These are phyloP conservation scores for Latrodectus elegans DNA, from an alignment of 2,888 invertebrate genomes.

Conservation along the genomic window DNA sequence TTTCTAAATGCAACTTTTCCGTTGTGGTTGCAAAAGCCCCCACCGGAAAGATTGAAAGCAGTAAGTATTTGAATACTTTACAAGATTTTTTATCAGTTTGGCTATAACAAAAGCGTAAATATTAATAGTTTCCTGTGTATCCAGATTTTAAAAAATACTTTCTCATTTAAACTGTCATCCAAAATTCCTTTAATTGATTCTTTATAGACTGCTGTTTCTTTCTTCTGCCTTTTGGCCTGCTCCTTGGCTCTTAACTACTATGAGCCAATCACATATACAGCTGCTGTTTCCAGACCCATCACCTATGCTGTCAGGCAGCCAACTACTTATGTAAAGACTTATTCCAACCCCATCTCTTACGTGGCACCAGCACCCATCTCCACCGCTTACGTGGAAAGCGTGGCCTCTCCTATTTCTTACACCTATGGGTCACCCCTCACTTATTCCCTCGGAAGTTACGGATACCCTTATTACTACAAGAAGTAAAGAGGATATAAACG, in stretches of 20 bases:
- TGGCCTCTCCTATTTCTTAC: conserved; percentile 1
- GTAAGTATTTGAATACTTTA: no score
- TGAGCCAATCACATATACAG: not conserved
- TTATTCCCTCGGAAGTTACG: not conserved
- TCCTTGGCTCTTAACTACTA: not conserved
- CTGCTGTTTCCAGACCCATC: not conserved
- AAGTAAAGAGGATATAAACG: not conserved
- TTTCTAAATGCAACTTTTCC: no score
- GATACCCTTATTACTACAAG: not conserved
- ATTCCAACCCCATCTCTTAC: not conserved
- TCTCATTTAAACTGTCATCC: no score
- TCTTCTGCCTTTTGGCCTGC: conserved; percentile 14
- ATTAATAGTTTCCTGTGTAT: no score
- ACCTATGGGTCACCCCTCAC: not conserved
- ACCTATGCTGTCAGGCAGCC: not conserved
- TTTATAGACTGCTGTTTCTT: not conserved
- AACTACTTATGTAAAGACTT: not conserved
- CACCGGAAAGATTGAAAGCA: no score
- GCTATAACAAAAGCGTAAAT: no score
- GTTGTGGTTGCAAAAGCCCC: no score
- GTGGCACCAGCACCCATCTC: not conserved
- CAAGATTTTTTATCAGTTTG: no score
- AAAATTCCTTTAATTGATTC: not conserved
- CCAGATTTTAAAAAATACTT: no score
- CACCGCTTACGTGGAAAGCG: conserved; percentile 1